Base-by-base conservation (phyloP, 2,888 invertebrate species). In the Graphium colonna region DNA sequence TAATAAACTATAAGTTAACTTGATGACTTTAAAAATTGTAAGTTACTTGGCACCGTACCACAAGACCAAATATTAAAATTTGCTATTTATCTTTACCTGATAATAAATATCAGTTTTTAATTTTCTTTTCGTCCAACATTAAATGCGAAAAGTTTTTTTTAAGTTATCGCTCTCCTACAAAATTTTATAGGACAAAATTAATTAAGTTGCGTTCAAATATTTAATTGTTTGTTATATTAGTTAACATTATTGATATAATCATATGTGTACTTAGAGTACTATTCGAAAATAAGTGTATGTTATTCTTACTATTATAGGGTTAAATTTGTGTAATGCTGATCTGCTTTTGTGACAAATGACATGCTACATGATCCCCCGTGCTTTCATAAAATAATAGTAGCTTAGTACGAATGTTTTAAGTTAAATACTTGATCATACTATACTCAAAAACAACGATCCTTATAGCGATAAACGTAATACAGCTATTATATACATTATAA, bases 291-390 rank as follows among this genome's bases (percentile, higher is more conserved):
- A 52, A 31, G 28, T 12, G 49, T 44, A 39, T 8, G 17, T 42
- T 42, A 42, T 33, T 13, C 42, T 10, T n/a, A 17, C 10, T 28
- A 38, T 43, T 13, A 26, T 43, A 48, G 39, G 46, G 10, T 31
- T 17, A 15, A 38, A 15, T 40, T 39, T 28, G 10, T 53, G 44
- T 50, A 36, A 5, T 21, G 50, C 49, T 48, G 18, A 38, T 42
- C 38, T 33, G 53, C 53, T 53, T 49, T 53, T 53, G 49, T 53
- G 53, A 40, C 31, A 31, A 53, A 44, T 10, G 15, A 40, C 43
- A 39, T 13, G 53, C 48, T 43, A 26, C 10, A 41, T 12, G 43
- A 38, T 31, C 8, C 40, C 43, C 26, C n/a, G 10, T 12, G 28
- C 16, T 39, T 43, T 33, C 17, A 33, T 41, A 3, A 9, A 12